Evolutionary conservation across 2,113 vertebrate species (phyloP).

Genomic region (Eulemur rufifrons): DNA sequence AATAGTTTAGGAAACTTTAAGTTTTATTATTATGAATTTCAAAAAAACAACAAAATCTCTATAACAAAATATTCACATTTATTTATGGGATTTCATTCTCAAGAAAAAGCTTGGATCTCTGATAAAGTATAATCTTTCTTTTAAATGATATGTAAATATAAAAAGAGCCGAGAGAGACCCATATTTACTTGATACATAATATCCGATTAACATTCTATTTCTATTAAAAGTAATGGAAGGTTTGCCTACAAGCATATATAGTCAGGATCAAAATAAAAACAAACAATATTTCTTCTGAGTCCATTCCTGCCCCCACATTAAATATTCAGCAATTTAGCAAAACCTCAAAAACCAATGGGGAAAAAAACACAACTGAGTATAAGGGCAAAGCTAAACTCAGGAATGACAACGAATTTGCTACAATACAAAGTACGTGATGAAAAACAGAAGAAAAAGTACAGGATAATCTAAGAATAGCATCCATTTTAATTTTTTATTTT

Average conservation of each 20-base stretch:
- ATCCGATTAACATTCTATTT: conserved; percentile 41
- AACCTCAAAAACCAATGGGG: conserved; percentile 60
- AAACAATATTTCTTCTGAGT: conserved; percentile 52
- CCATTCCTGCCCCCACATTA: conserved; percentile 29
- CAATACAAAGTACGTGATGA: conserved; percentile 1
- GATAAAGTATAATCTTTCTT: conserved; percentile 18
- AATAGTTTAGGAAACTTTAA: conserved; percentile 1
- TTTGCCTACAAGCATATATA: conserved; percentile 24
- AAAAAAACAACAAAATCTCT: background rate
- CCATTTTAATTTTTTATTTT: conserved; percentile 6
- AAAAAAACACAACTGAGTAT: background rate
- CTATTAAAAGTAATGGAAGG: conserved; percentile 11
- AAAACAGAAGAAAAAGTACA: conserved; percentile 39
- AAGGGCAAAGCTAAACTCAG: conserved; percentile 12
- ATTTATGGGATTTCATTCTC: conserved; percentile 42
- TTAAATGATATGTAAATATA: conserved; percentile 45
- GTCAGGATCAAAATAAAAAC: conserved; percentile 59
- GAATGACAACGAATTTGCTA: conserved; percentile 28
- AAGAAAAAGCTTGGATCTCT: conserved; percentile 7
- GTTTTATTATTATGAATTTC: background rate
- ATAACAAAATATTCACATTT: conserved; percentile 40
- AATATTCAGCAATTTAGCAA: conserved; percentile 61
- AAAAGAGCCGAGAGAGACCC: background rate
- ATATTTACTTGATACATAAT: conserved; percentile 21
- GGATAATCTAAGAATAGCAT: background rate